Conservation (phyloP, 2,113 vertebrate species). For the Oncorhynchus masou region DNA sequence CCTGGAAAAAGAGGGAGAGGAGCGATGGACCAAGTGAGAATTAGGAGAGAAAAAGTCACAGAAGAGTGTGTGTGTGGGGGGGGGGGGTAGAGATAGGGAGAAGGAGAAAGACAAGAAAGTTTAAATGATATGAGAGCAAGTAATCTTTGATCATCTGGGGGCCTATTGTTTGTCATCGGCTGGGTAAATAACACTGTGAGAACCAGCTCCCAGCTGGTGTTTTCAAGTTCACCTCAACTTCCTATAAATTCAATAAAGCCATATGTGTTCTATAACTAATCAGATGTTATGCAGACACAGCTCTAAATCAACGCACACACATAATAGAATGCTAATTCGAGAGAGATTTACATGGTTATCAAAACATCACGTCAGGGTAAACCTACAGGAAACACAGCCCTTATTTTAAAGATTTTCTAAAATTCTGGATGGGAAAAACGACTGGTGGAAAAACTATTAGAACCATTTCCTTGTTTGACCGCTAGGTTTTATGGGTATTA, state of each 20-base stretch:
- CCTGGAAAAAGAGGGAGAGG: slow-evolving; percentile 41
- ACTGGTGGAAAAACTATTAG: too few species aligned
- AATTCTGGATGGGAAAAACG: too few species aligned
- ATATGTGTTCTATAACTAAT: too few species aligned
- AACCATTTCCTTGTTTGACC: too few species aligned
- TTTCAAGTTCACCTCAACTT: neutral
- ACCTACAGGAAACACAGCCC: too few species aligned
- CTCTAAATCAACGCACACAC: neutral
- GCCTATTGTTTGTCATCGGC: neutral
- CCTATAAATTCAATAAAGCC: too few species aligned
- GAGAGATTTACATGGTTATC: too few species aligned
- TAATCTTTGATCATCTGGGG: neutral
- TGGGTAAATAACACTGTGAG: neutral
- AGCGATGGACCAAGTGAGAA: neutral
- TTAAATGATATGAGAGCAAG: neutral
- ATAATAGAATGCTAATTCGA: too few species aligned
- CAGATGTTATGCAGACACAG: too few species aligned
- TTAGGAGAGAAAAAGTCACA: neutral
- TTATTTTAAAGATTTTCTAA: too few species aligned
- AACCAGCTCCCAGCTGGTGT: neutral
- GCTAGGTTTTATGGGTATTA: too few species aligned
- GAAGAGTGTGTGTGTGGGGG: neutral
- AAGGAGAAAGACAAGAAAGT: neutral
- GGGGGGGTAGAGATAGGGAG: slow-evolving; percentile 7
- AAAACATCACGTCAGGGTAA: too few species aligned